Conservation (phyloP, 2,888 invertebrate species). For the Pheosia tremula region DNA sequence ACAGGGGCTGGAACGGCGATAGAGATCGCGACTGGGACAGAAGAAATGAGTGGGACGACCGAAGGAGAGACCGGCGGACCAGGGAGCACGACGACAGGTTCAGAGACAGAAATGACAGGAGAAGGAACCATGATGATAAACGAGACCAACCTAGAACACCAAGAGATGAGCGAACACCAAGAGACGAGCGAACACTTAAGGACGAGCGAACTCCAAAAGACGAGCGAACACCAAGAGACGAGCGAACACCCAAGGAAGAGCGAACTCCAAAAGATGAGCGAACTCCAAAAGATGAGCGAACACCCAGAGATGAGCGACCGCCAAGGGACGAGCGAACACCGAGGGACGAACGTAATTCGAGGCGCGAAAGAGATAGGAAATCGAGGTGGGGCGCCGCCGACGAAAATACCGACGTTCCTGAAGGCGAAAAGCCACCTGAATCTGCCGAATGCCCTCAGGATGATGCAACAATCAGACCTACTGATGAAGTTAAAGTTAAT, state of each 20-base stretch:
- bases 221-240: conserved; percentile 9
- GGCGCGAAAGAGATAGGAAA: conserved; percentile 71
- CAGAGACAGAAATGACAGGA: conserved; percentile 51
- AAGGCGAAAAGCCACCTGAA: conserved; percentile 17
- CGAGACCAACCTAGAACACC: conserved; percentile 15
- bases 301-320: too few species aligned
- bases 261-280: conserved; percentile 6
- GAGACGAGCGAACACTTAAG: not conserved
- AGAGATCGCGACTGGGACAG: conserved; percentile 58
- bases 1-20: conserved; percentile 68
- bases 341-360: conserved; percentile 27
- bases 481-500: conserved; percentile 4
- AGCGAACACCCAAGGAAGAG: too few species aligned
- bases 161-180: conserved; percentile 1
- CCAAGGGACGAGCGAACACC: conserved; percentile 12
- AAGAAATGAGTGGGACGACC: conserved; percentile 63
- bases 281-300: conserved; percentile 22
- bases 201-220: conserved; percentile 19
- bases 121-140: conserved; percentile 54
- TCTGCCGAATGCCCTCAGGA: conserved; percentile 8
- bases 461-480: conserved; percentile 10
- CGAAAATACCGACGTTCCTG: conserved; percentile 32
- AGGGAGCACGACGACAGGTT: conserved; percentile 55
- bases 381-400: conserved; percentile 77
- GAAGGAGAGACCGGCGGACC: conserved; percentile 54